phyloP scores from a whole-genome alignment of 2,888 invertebrate genomes.

The Mythimna ferrago region DNA sequence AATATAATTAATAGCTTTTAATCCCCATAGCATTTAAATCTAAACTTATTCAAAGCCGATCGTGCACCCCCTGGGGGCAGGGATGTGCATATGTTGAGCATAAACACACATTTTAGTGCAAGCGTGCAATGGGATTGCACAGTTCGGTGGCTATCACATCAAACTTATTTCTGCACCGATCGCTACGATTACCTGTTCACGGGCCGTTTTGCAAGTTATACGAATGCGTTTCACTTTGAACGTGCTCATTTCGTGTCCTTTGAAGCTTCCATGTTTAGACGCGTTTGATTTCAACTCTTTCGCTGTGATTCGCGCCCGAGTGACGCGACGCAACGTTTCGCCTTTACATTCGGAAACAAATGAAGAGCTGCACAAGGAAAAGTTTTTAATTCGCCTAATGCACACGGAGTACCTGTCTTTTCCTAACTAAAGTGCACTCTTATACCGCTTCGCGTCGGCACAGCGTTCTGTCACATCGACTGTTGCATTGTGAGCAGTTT shows the following conservation, averaged over 20 bases:
- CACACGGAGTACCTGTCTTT: conserved; percentile 83
- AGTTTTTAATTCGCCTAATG: conserved; percentile 90
- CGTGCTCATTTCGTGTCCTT: conserved; percentile 86
- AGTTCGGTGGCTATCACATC: conserved; percentile 76
- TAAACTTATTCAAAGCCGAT: conserved; percentile 44
- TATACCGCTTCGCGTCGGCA: conserved; percentile 78
- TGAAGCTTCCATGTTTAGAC: conserved; percentile 81
- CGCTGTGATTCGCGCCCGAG: conserved; percentile 74
- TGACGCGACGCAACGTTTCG: conserved; percentile 72
- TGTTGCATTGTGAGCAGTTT: conserved; percentile 85
- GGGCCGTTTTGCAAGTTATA: conserved; percentile 77
- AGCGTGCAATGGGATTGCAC: conserved; percentile 64
- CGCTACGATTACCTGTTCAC: conserved; percentile 81
- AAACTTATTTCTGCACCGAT: conserved; percentile 82
- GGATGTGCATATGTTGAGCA: conserved; percentile 9
- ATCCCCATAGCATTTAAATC: conserved; percentile 40
- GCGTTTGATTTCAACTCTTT: conserved; percentile 87
- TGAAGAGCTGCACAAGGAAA: conserved; percentile 80
- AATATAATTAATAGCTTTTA: conserved; percentile 40
- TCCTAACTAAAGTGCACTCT: conserved; percentile 84
- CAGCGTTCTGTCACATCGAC: conserved; percentile 82
- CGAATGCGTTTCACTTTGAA: conserved; percentile 83
- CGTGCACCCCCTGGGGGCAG: conserved; percentile 15
- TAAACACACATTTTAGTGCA: conserved; percentile 52
- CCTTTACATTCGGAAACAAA: conserved; percentile 84